Evolutionary conservation across 2,797 vertebrate species (phyloP).

Genomic region (Rhabdophis nuchalis): DNA sequence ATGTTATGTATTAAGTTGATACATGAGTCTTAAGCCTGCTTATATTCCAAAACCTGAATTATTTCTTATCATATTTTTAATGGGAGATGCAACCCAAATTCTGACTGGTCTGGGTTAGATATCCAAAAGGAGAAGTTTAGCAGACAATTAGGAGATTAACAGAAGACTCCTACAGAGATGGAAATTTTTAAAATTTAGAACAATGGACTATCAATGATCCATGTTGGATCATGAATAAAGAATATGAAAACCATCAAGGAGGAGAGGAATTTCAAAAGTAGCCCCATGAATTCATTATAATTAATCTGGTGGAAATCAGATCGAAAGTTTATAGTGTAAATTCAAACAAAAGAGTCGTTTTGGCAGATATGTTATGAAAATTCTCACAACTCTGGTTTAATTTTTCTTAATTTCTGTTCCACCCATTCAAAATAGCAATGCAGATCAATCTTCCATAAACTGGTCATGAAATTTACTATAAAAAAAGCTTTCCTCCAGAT

Average conservation of each 20-base stretch:
- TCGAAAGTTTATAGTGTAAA: background rate
- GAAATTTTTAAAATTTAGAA: background rate
- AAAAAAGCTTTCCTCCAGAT: background rate
- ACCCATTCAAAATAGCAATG: background rate
- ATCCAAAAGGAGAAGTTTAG: background rate
- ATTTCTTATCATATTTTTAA: background rate
- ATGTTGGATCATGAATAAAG: background rate
- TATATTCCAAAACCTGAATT: background rate
- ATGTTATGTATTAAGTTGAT: background rate
- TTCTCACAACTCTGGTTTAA: no score
- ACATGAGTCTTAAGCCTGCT: background rate
- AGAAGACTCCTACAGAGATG: background rate
- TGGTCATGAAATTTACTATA: background rate
- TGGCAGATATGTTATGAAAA: background rate
- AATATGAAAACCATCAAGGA: background rate
- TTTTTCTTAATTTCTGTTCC: background rate
- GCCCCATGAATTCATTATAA: background rate
- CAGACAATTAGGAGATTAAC: background rate
- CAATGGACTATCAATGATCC: background rate
- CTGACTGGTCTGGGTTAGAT: background rate
- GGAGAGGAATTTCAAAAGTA: background rate
- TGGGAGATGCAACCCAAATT: background rate
- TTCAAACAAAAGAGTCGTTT: background rate
- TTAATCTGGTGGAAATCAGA: background rate
- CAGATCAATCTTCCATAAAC: background rate